Base-by-base conservation (phyloP, 2,888 invertebrate genomes). In the Parnassius smintheus region DNA sequence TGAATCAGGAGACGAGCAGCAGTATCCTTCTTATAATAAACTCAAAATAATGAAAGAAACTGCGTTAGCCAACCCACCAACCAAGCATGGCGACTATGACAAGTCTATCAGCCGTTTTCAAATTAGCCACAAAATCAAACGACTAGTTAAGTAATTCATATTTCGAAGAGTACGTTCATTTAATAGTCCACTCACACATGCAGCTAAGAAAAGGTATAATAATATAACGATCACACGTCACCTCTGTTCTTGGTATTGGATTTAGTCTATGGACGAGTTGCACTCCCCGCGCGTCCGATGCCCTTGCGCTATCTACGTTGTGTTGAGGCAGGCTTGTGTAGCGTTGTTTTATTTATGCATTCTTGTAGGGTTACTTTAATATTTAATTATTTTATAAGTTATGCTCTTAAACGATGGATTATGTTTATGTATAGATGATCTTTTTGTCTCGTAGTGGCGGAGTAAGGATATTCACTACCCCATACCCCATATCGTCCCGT, bases 291-390 rank as follows among this genome's bases (percentile, higher is more conserved):
- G 64, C 80, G 87, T 86, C 74, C 88, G 84, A 86, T 86, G 89
- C 86, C 89, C 88, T 89, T 89, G 85, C 81, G 78, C 86, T 86
- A 86, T 86, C 86, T 78, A 72, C 66, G 68, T 64, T 62, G 72
- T 69, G 85, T 86, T 89, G 86, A 81, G 88, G 85, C 80, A 88
- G 89, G 85, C 75, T 76, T 69, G 70, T 50, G 59, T 63, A 66
- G 55, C 45, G 44, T 58, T 75, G 70, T 73, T 77, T 77, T 82
- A 72, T 70, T 72, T 70, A 65, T 68, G 63, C 58, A 62, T 62
- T 61, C 64, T 64, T 53, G 53, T 63, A 54, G n/a, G 11, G 10
- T 9, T 61, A 41, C 44, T 53, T 61, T 53, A 50, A 57, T 50
- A 61, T 55, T 51, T 59, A 45, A n/a, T 41, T 44, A 44, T 41